Conservation (phyloP, 2,888 invertebrate species). For the Ennomos quercinarius region DNA sequence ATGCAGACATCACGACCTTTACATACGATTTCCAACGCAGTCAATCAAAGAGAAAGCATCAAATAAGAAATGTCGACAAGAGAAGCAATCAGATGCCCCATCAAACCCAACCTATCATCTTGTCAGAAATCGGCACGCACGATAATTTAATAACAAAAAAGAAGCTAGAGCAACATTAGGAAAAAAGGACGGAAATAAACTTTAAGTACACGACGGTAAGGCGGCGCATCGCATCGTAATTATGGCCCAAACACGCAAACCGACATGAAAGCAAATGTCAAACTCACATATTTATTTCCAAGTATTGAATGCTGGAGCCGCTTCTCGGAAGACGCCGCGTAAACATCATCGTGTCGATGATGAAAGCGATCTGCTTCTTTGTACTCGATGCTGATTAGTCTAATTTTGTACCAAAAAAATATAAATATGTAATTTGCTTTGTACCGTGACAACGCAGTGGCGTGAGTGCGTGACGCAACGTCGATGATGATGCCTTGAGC, state of each 20-base stretch:
- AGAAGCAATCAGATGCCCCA: constrained; percentile 83
- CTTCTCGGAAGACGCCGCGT: constrained; percentile 80
- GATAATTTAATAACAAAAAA: constrained; percentile 85
- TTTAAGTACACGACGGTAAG: constrained; percentile 64
- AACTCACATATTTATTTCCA: constrained; percentile 86
- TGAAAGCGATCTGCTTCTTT: constrained; percentile 84
- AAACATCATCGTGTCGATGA: constrained; percentile 85
- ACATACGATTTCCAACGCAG: constrained; percentile 67
- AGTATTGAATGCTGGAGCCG: constrained; percentile 82
- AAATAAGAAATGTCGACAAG: constrained; percentile 77
- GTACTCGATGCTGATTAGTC: constrained; percentile 82
- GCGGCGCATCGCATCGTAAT: constrained; percentile 66
- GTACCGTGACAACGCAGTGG: constrained; percentile 73
- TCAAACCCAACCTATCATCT: constrained; percentile 84
- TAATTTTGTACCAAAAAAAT: constrained; percentile 74
- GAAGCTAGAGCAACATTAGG: constrained; percentile 63
- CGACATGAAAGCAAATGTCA: constrained; percentile 85
- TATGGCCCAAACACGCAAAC: constrained; percentile 80
- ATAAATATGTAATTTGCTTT: constrained; percentile 70
- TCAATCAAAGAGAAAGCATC: constrained; percentile 84
- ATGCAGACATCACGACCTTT: constrained; percentile 61
- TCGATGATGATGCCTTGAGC: constrained; percentile 55
- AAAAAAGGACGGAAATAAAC: constrained; percentile 65
- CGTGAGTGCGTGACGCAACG: constrained; percentile 58
- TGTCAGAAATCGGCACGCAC: constrained; percentile 84